Conservation (phyloP, 1,140 invertebrate genomes). For the Drosophila ohnishii region DNA sequence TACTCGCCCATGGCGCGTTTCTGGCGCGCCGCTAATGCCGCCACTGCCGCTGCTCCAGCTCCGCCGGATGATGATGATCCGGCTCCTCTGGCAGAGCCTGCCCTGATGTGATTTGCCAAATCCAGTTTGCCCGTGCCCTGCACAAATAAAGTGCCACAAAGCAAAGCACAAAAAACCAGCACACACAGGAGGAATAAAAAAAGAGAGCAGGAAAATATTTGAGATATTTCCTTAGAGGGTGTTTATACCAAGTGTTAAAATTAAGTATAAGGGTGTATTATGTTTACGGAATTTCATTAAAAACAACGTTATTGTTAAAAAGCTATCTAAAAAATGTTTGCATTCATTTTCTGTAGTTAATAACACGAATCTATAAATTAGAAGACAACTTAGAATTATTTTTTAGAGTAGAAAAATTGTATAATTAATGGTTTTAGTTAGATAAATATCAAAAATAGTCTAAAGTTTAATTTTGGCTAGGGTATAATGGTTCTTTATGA, state of each 20-base stretch:
- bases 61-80: slow-evolving; percentile 28
- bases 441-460: not conserved
- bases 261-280: not conserved
- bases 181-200: slow-evolving; percentile 12
- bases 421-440: not conserved
- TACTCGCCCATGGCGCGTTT: slow-evolving; percentile 77
- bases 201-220: slow-evolving; percentile 53
- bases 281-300: not conserved
- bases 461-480: not conserved
- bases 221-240: slow-evolving; percentile 64
- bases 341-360: not conserved
- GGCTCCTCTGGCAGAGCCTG: slow-evolving; percentile 14
- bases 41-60: slow-evolving; percentile 14
- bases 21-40: slow-evolving; percentile 48
- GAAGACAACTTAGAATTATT: not conserved
- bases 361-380: not conserved
- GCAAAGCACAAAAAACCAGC: slow-evolving; percentile 31
- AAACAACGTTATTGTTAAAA: too few species aligned
- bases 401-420: not conserved
- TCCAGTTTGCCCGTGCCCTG: slow-evolving; percentile 77
- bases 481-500: too few species aligned
- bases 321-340: too few species aligned
- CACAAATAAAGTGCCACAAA: slow-evolving; percentile 68
- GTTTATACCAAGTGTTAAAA: slow-evolving; percentile 15
- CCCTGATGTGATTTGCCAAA: slow-evolving; percentile 75